Evolutionary conservation across 2,888 invertebrate species (phyloP).

Genomic region (Melanchra persicariae): DNA sequence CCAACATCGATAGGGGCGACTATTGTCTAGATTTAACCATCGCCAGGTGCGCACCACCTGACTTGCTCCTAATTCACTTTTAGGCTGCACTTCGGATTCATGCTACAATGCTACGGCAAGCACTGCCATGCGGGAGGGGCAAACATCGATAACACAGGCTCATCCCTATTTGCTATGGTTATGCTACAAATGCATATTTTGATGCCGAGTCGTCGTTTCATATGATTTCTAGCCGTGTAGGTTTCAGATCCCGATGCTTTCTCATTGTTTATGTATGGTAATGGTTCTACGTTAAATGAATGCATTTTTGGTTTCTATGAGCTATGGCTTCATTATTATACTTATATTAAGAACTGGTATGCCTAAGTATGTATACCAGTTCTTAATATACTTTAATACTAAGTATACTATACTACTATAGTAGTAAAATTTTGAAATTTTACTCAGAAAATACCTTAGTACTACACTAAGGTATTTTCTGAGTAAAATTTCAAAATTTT

Average conservation of each 20-base stretch:
- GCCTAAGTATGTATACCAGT: too few relatives aligned
- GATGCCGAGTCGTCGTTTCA: slow-evolving; percentile 37
- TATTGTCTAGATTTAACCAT: slow-evolving; percentile 64
- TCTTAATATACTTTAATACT: too few relatives aligned
- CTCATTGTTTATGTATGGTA: slow-evolving; percentile 18
- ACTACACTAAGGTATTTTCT: too few relatives aligned
- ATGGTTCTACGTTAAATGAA: not conserved
- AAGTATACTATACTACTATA: too few relatives aligned
- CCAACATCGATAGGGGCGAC: slow-evolving; percentile 53
- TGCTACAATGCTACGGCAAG: slow-evolving; percentile 66
- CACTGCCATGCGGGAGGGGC: slow-evolving; percentile 66
- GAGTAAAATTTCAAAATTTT: not conserved
- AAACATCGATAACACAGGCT: slow-evolving; percentile 65
- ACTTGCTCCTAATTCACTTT: slow-evolving; percentile 80
- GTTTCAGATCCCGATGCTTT: slow-evolving; percentile 15
- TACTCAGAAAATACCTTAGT: too few relatives aligned
- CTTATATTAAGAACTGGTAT: too few relatives aligned
- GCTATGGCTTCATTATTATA: not conserved
- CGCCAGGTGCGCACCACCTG: slow-evolving; percentile 70
- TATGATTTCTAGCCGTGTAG: slow-evolving; percentile 17
- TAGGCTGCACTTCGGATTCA: slow-evolving; percentile 67
- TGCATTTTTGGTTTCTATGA: not conserved
- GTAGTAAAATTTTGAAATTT: too few relatives aligned
- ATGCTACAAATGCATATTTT: slow-evolving; percentile 59
- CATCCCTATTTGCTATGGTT: slow-evolving; percentile 63